These are phyloP conservation scores for Drosophila lacicola DNA, from an alignment of 2,888 invertebrate species.

Conservation along the genomic window DNA sequence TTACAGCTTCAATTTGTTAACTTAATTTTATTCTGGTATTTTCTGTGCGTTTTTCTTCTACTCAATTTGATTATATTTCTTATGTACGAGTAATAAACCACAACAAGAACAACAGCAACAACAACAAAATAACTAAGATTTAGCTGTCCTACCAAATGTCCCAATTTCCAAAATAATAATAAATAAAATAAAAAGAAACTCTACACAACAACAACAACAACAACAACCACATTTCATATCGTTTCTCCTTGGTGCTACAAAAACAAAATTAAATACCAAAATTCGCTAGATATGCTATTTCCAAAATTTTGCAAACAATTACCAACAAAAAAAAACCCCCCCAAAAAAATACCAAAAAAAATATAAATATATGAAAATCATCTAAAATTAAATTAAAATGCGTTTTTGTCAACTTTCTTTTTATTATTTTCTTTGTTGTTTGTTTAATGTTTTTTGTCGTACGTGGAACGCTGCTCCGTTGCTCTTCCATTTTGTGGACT, in stretches of 20 bases:
- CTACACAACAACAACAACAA: conserved; percentile 64
- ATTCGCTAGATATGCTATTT: conserved; percentile 48
- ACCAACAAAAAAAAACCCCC: conserved; percentile 18
- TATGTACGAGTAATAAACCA: conserved; percentile 45
- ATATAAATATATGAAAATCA: conserved; percentile 16
- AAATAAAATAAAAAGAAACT: conserved; percentile 44
- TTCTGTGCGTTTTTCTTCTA: conserved; percentile 18
- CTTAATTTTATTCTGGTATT: conserved; percentile 33
- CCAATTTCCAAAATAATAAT: conserved; percentile 38
- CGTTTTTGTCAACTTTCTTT: conserved; percentile 72
- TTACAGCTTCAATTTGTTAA: conserved; percentile 36
- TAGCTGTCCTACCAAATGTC: conserved; percentile 50
- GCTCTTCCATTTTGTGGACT: conserved; percentile 66
- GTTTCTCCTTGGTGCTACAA: conserved; percentile 56
- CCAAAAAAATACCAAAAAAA: conserved; percentile 4
- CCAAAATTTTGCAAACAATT: conserved; percentile 28
- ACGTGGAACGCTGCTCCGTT: conserved; percentile 85
- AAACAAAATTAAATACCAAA: conserved; percentile 11
- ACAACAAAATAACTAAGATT: conserved; percentile 54
- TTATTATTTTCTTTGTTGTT: conserved; percentile 79
- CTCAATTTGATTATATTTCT: conserved; percentile 16
- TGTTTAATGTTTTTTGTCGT: conserved; percentile 79
- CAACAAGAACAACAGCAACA: conserved; percentile 54
- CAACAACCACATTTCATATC: conserved; percentile 78
- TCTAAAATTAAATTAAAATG: conserved; percentile 66